phyloP scores from a whole-genome alignment of 2,888 invertebrate genomes.

The Nipponacmea schrenckii region DNA sequence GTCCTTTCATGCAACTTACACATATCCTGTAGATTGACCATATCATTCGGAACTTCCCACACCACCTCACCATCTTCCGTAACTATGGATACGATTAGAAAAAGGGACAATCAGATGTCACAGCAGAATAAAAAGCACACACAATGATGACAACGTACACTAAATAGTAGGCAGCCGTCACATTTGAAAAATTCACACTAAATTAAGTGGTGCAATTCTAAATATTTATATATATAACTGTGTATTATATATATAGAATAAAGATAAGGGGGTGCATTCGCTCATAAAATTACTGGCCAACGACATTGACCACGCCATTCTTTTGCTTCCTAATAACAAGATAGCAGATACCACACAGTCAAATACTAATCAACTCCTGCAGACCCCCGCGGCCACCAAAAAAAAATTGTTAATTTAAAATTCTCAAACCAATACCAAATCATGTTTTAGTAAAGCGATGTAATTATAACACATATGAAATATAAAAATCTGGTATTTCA shows the following conservation, averaged over 20 bases:
- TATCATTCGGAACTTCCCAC: constrained; percentile 55
- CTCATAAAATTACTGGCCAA: neutral
- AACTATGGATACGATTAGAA: constrained; percentile 46
- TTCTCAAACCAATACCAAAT: no score
- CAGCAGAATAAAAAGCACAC: constrained; percentile 48
- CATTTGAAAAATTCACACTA: constrained; percentile 8
- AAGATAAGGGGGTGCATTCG: neutral
- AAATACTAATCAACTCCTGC: neutral
- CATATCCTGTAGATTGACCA: constrained; percentile 53
- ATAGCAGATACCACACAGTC: neutral
- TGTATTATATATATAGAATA: neutral
- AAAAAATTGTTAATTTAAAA: no score
- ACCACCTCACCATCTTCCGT: constrained; percentile 58
- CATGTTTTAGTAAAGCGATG: no score
- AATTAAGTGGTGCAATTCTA: constrained; percentile 6
- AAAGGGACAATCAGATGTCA: constrained; percentile 51
- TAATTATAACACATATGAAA: no score
- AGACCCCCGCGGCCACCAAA: neutral
- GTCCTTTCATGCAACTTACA: constrained; percentile 46
- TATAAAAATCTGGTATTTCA: no score
- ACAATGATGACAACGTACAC: constrained; percentile 24
- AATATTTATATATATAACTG: neutral
- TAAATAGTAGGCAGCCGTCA: constrained; percentile 2
- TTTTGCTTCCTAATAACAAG: neutral
- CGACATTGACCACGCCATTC: neutral